Conservation (phyloP, 1,140 invertebrate genomes). For the Zaprionus ornatus region DNA sequence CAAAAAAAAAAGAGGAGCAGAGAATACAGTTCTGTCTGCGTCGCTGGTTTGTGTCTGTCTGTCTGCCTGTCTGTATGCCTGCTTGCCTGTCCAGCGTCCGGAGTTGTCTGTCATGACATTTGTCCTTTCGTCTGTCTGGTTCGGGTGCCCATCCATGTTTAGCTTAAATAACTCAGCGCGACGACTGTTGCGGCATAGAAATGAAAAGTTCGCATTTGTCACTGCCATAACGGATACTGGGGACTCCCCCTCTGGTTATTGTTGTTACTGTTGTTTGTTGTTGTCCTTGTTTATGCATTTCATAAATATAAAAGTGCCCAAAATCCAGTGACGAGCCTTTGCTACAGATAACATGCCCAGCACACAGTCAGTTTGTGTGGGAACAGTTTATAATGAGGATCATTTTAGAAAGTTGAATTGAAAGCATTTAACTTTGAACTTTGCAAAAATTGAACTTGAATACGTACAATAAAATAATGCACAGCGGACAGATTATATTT, state of each 20-base stretch:
- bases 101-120: constrained; percentile 53
- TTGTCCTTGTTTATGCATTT: constrained; percentile 60
- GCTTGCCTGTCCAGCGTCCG: constrained; percentile 38
- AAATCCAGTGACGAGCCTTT: constrained; percentile 52
- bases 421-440: constrained; percentile 42
- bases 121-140: constrained; percentile 36
- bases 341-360: constrained; percentile 32
- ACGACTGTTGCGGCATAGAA: constrained; percentile 53
- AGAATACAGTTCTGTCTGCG: constrained; percentile 37
- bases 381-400: constrained; percentile 36
- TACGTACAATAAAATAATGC: background rate
- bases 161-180: constrained; percentile 60
- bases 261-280: constrained; percentile 21
- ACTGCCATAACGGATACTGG: constrained; percentile 49
- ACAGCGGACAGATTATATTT: too few species aligned
- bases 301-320: constrained; percentile 59
- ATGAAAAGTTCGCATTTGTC: constrained; percentile 59
- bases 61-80: constrained; percentile 6
- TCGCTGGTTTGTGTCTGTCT: constrained; percentile 26
- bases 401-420: constrained; percentile 35
- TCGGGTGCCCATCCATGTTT: constrained; percentile 50
- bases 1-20: constrained; percentile 5
- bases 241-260: constrained; percentile 23
- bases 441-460: background rate
- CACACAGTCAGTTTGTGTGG: background rate